Evolutionary conservation across 2,797 vertebrate species (phyloP).

Genomic region (Acropternis orthonyx): DNA sequence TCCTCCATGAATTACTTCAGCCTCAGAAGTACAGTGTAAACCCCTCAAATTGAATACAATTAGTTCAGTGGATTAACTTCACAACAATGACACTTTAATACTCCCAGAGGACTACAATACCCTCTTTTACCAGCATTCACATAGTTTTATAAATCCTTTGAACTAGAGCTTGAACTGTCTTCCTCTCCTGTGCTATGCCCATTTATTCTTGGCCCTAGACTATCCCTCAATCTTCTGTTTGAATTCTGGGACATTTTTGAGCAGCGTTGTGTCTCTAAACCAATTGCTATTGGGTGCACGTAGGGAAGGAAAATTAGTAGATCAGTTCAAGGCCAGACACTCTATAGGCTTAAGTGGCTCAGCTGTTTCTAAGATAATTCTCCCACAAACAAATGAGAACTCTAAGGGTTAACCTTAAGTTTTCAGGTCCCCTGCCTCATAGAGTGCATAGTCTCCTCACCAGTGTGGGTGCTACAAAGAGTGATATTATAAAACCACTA

Average conservation of each 20-base stretch:
- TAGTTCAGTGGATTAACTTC: background rate
- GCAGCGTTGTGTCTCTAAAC: background rate
- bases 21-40: background rate
- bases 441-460: background rate
- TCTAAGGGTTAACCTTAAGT: background rate
- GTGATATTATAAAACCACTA: background rate
- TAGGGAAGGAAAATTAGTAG: background rate
- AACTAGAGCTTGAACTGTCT: background rate
- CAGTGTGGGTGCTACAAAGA: background rate
- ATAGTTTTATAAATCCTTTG: background rate
- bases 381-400: background rate
- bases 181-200: background rate
- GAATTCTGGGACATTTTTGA: background rate
- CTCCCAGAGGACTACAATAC: background rate
- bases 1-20: background rate
- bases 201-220: background rate
- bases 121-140: background rate
- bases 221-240: background rate
- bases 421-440: background rate
- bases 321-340: background rate
- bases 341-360: background rate
- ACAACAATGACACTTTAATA: background rate
- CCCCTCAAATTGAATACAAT: background rate
- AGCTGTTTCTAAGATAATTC: background rate
- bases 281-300: fast-evolving